Evolutionary conservation across 1,140 invertebrate species (phyloP).

Genomic region (Orchesella cincta): DNA sequence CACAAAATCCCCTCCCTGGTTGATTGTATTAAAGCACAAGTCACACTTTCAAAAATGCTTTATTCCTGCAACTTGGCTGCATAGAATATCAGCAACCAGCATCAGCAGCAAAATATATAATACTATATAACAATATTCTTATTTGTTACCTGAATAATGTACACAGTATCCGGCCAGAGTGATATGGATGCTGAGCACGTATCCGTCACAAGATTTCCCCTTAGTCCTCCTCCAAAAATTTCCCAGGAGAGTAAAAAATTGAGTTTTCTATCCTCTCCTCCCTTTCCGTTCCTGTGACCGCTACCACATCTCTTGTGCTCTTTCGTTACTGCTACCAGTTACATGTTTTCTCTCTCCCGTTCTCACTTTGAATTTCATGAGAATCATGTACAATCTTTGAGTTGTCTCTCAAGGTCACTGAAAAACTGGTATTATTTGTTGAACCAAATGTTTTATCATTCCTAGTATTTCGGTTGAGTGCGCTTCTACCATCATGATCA

Average conservation of each 20-base stretch:
- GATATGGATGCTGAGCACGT: slow-evolving; percentile 40
- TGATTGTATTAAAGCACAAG: no score
- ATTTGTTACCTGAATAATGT: slow-evolving; percentile 43
- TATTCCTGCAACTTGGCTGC: no score
- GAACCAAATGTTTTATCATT: not conserved
- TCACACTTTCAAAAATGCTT: no score
- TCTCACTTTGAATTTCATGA: not conserved
- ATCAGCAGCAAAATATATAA: not conserved
- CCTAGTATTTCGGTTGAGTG: not conserved
- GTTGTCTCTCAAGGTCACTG: no score
- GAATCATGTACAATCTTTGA: not conserved
- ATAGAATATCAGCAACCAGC: not conserved
- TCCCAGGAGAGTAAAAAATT: slow-evolving; percentile 47
- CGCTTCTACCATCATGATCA: not conserved
- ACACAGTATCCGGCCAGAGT: slow-evolving; percentile 45
- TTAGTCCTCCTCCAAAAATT: slow-evolving; percentile 42
- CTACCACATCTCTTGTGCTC: not conserved
- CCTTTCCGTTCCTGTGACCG: not conserved
- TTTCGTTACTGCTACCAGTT: not conserved
- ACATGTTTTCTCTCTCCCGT: not conserved
- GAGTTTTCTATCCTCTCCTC: not conserved
- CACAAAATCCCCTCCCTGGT: no score
- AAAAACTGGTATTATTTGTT: not conserved
- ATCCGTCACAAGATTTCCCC: slow-evolving; percentile 47
- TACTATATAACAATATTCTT: not conserved